Percentiles rank a stretch among this genome's conserved stretches.
phyloP scores from a whole-genome alignment of 2,113 vertebrate species.

The Isurus oxyrinchus region DNA sequence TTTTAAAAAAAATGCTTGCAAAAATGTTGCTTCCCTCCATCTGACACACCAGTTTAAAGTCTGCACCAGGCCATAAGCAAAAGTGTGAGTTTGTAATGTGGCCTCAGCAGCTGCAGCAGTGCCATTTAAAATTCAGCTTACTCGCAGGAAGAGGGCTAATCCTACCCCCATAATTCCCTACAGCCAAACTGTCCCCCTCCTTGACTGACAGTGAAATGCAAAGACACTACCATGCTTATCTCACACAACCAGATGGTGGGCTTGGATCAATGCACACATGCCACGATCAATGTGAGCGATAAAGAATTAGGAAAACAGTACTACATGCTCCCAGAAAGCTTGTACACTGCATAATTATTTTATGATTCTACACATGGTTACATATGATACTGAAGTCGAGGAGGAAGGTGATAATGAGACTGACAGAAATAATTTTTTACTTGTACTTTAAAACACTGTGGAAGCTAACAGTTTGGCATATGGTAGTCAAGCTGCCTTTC shows the following conservation, averaged over 20 bases:
- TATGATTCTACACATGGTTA: conserved; percentile 85
- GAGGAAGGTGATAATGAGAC: conserved; percentile 74
- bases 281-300: conserved; percentile 99
- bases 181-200: conserved; percentile 97
- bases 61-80: conserved; percentile 4
- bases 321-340: conserved; percentile 82
- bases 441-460: conserved; percentile 57
- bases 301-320: conserved; percentile 92
- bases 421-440: conserved; percentile 65
- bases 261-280: conserved; percentile 99
- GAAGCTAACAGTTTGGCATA: conserved; percentile 66
- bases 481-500: conserved; percentile 57
- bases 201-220: conserved; percentile 99
- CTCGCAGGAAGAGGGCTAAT: conserved; percentile 99
- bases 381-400: conserved; percentile 78
- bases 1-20: background rate
- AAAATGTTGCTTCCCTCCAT: conserved; percentile 25
- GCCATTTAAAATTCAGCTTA: conserved; percentile 99
- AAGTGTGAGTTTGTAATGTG: conserved; percentile 35
- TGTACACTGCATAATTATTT: conserved; percentile 85
- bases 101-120: conserved; percentile 31
- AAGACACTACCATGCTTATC: conserved; percentile 99
- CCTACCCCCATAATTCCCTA: conserved; percentile 99
- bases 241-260: conserved; percentile 99
- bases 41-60: conserved; percentile 20